Evolutionary conservation across 2,888 invertebrate genomes (phyloP), one percentile per base, ranked within the genome.

Genomic region (Oscheius myriophilus): DNA sequence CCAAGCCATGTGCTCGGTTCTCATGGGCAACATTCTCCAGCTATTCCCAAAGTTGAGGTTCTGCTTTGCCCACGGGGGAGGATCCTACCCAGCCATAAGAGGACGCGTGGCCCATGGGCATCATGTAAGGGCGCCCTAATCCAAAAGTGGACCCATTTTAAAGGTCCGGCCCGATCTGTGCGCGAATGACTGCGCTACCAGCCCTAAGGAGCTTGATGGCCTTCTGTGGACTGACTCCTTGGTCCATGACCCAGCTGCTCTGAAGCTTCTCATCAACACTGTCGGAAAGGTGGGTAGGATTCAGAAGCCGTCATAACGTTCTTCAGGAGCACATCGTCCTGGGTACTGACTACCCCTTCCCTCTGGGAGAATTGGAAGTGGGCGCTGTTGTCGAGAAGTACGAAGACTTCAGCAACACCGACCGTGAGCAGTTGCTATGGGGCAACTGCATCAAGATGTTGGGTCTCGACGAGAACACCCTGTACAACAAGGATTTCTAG

Each of bases 311-410:
- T 33, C 33, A 49, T 2, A 33, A 16, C 7, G 53, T 25, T n/a
- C 23, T 52, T 18, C 81, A 89, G 89, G 88, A 90, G 61, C 82
- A 86, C 12, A 87, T 90, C 7, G 86, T 90, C 4, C 85, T 90
- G 43, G 90, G 90, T 2, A 89, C 88, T 39, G 90, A 90, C 80
- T 90, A 90, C 79, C 90, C 90, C 0, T 90, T 90, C 79, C 89
- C 90, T 4, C 86, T 90, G 7, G 90, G 90, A 6, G 90, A 90
- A 76, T 86, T 88, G 41, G 82, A 86, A 46, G 70, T 75, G 14
- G 75, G 73, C 39, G 67, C 71, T 51, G 76, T 78, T 9, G 74
- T 78, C 1, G 80, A 78, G 49, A 73, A 76, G 14, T 74, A 75
- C 55, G 25, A 63, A 1, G 51, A 39, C 14, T 72, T 78, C 53